Evolutionary conservation across 2,797 vertebrate species (phyloP).

Genomic region (Caiman crocodilus): DNA sequence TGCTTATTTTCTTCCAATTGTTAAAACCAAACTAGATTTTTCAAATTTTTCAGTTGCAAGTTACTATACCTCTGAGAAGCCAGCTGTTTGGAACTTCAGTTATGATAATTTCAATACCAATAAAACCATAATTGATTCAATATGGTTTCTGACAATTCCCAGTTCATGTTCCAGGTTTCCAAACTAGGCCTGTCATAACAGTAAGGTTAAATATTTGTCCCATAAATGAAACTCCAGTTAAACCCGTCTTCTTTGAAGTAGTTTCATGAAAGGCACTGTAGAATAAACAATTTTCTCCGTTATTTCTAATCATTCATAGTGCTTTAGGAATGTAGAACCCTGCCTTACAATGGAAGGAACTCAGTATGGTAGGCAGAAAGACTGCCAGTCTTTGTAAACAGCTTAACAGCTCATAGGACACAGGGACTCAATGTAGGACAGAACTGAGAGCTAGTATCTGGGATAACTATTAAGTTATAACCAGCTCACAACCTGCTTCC

Average conservation of each 20-base stretch:
- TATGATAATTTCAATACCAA: background rate
- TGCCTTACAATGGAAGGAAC: background rate
- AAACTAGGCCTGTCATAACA: background rate
- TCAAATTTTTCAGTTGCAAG: background rate
- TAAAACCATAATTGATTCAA: slow-evolving; percentile 54
- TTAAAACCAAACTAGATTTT: background rate
- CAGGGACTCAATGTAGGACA: background rate
- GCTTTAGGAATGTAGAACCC: background rate
- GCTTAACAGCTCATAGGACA: background rate
- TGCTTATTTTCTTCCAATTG: slow-evolving; percentile 29
- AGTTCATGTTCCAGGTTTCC: background rate
- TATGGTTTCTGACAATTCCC: slow-evolving; percentile 18
- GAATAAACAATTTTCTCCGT: background rate
- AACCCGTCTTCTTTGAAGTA: background rate
- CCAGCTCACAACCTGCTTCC: no score
- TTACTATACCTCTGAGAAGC: slow-evolving; percentile 8
- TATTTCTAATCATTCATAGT: background rate
- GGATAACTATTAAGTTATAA: no score
- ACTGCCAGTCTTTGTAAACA: background rate
- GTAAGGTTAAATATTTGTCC: background rate
- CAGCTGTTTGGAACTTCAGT: slow-evolving; percentile 22
- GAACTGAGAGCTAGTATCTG: background rate
- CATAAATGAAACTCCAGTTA: background rate
- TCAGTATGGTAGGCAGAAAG: background rate
- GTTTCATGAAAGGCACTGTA: background rate